phyloP scores from a whole-genome alignment of 2,888 invertebrate species.

The Vanessa cardui region DNA sequence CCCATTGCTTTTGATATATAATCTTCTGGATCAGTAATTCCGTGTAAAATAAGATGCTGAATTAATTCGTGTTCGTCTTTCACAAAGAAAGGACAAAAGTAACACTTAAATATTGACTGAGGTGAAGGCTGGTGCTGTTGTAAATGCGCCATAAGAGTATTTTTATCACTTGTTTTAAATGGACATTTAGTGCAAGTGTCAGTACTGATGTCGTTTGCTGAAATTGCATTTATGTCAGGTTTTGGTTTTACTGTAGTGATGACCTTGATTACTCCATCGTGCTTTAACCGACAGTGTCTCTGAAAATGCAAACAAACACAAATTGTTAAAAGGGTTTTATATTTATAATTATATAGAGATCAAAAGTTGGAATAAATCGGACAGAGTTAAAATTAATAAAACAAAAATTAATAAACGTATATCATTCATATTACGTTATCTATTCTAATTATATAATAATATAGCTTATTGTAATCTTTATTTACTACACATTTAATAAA shows the following conservation, averaged over 20 bases:
- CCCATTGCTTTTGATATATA: slow-evolving; percentile 77
- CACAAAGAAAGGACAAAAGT: slow-evolving; percentile 91
- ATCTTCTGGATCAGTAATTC: slow-evolving; percentile 82
- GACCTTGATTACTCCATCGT: slow-evolving; percentile 89
- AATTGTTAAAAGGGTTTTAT: neutral
- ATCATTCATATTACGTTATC: no score
- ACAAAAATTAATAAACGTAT: no score
- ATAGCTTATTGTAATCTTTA: no score
- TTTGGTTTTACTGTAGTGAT: slow-evolving; percentile 78
- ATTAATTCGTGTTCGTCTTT: slow-evolving; percentile 86
- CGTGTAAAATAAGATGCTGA: slow-evolving; percentile 86
- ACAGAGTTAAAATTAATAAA: no score
- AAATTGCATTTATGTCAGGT: slow-evolving; percentile 65
- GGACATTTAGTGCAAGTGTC: slow-evolving; percentile 88
- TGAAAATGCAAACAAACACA: slow-evolving; percentile 62
- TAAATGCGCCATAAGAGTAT: slow-evolving; percentile 84
- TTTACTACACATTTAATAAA: no score
- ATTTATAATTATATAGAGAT: neutral
- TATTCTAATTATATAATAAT: no score
- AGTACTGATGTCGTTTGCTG: slow-evolving; percentile 55
- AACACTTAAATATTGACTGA: slow-evolving; percentile 89
- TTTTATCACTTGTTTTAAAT: slow-evolving; percentile 84
- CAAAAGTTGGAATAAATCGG: neutral
- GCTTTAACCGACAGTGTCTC: slow-evolving; percentile 91
- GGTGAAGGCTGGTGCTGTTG: slow-evolving; percentile 87